Conservation (phyloP, 2,797 vertebrate genomes). For the Gobio occitaniae region DNA sequence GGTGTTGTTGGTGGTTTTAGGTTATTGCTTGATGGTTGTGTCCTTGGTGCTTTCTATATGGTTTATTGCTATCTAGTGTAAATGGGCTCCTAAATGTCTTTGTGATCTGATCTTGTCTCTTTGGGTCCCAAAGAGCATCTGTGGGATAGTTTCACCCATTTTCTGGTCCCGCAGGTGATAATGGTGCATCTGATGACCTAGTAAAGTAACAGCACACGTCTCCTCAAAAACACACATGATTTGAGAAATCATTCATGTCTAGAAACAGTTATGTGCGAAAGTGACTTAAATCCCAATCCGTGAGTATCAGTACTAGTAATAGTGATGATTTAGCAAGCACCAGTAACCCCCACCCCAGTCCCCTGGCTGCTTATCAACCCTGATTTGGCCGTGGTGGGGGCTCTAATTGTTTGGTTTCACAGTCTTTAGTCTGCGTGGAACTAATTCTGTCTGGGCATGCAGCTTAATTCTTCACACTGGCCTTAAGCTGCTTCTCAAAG, state of each 20-base stretch:
- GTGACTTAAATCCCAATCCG: neutral
- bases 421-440: slow-evolving; percentile 80
- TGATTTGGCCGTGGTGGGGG: slow-evolving; percentile 77
- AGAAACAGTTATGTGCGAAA: neutral
- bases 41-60: neutral
- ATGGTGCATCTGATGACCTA: neutral
- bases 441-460: slow-evolving; percentile 83
- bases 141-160: neutral
- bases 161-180: neutral
- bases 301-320: neutral
- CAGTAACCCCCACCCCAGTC: slow-evolving; percentile 46
- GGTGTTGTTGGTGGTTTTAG: no score
- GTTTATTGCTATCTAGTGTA: no score
- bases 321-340: neutral
- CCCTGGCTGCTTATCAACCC: slow-evolving; percentile 67
- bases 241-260: neutral
- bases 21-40: neutral
- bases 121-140: neutral
- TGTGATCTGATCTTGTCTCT: neutral
- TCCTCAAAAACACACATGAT: neutral
- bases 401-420: slow-evolving; percentile 79
- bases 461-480: slow-evolving; percentile 82
- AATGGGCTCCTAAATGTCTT: neutral
- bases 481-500: slow-evolving; percentile 78
- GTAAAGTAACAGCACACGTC: neutral